phyloP scores from a whole-genome alignment of 2,888 invertebrate species.

The Stenichneumon culpator region DNA sequence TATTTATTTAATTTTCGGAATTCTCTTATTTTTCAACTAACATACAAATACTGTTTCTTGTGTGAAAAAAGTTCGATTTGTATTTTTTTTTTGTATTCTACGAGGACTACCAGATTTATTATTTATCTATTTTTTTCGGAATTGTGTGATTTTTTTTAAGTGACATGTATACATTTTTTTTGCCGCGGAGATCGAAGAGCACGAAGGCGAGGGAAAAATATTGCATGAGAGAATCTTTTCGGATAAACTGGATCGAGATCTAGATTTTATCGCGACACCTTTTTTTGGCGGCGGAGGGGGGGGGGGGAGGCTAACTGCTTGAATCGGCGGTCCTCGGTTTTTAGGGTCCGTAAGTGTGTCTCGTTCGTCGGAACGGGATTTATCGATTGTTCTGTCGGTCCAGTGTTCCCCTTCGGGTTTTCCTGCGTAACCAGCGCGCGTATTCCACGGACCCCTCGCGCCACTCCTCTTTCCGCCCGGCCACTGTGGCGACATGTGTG shows the following conservation, averaged over 20 bases:
- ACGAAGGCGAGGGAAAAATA: neutral
- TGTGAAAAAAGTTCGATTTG: too few relatives aligned
- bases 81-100: too few relatives aligned
- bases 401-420: slow-evolving; percentile 77
- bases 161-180: neutral
- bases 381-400: slow-evolving; percentile 82
- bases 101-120: too few relatives aligned
- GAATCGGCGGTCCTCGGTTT: slow-evolving; percentile 13
- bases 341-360: slow-evolving; percentile 42
- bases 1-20: neutral
- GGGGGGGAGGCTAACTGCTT: neutral
- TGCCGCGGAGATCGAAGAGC: neutral
- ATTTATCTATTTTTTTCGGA: neutral
- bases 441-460: slow-evolving; percentile 51
- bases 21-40: neutral
- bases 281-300: slow-evolving; percentile 11
- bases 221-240: slow-evolving; percentile 36
- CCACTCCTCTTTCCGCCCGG: slow-evolving; percentile 69
- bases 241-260: slow-evolving; percentile 29
- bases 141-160: neutral
- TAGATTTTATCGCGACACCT: slow-evolving; percentile 14
- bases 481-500: slow-evolving; percentile 66
- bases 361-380: slow-evolving; percentile 71
- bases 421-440: slow-evolving; percentile 64
- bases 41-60: too few relatives aligned